phyloP scores from a whole-genome alignment of 2,797 vertebrate species.

The Rhabdomys pumilio region DNA sequence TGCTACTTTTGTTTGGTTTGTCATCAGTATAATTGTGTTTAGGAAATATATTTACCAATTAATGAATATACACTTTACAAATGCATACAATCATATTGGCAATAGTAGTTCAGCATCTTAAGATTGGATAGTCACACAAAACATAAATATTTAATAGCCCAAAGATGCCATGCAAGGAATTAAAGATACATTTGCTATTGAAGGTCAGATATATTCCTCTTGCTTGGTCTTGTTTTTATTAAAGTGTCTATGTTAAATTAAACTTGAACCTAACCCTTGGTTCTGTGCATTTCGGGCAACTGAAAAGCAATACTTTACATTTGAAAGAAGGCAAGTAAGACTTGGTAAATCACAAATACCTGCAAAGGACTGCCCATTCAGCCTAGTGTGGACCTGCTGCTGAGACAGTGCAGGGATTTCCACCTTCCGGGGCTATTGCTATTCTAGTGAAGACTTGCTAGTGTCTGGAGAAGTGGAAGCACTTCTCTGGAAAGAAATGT shows the following conservation, averaged over 20 bases:
- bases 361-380: background rate
- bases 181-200: conserved; percentile 7
- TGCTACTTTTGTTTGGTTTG: conserved; percentile 31
- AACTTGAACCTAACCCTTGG: conserved; percentile 31
- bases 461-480: background rate
- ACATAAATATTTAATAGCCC: background rate
- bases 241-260: conserved; percentile 50
- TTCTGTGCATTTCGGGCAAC: background rate
- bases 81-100: background rate
- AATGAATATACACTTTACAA: background rate
- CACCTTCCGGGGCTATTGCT: background rate
- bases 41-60: background rate
- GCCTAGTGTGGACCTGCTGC: background rate
- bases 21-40: conserved; percentile 36
- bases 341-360: background rate
- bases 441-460: background rate
- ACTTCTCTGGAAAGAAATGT: background rate
- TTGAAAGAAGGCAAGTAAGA: background rate
- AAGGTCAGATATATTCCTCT: conserved; percentile 37
- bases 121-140: background rate
- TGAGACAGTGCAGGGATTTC: background rate
- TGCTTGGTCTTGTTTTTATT: background rate
- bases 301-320: background rate
- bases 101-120: background rate
- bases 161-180: background rate